Evolutionary conservation across 2,797 vertebrate genomes (phyloP), one percentile per base, ranked within the genome.

Genomic region (Gymnocypris eckloni): DNA sequence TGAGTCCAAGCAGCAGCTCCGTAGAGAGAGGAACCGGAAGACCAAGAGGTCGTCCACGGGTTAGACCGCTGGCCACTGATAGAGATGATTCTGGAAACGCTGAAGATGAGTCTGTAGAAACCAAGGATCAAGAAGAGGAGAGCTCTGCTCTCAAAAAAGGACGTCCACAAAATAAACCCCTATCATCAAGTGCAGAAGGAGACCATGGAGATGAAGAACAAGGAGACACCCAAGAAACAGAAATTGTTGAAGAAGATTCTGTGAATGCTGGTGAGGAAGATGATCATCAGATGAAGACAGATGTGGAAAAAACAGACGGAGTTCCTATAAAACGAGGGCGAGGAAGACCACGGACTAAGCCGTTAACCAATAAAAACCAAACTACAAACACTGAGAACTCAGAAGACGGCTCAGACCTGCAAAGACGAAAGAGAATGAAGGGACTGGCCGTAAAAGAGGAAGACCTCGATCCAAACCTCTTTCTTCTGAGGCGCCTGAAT

Each of bases 301-400:
- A 87, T 48, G 6, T 9, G 22, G 89, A 89, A 12, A 87, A 56
- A 20, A 2, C 64, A 6, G 83, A 82, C n/a, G 89, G 82, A 45
- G 22, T 48, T 20, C 79, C 86, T 2, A 9, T 54, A 16, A 90
- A 89, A 61, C 86, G 86, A 78, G 86, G 89, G 11, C 78, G 89
- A 66, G 89, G 89, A 15, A 83, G 89, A 41, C 89, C 89, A 11
- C 76, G 89, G 28, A 89, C 33, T 54, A 89, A 83, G 22, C 77
- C 80, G 1, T 22, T 86, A 64, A 54, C 59, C 16, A 77, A 82
- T 18, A 86, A 85, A 28, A 39, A 70, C 16, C n/a, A 69, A 43
- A n/a, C 59, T 2, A 16, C 16, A 8, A 79, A 59, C 37, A 0
- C 86, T 7, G 81, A 86, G 66, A 41, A 28, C 1, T 37, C 18